phyloP scores from a whole-genome alignment of 2,888 invertebrate genomes.

The Tiliacea citrago region DNA sequence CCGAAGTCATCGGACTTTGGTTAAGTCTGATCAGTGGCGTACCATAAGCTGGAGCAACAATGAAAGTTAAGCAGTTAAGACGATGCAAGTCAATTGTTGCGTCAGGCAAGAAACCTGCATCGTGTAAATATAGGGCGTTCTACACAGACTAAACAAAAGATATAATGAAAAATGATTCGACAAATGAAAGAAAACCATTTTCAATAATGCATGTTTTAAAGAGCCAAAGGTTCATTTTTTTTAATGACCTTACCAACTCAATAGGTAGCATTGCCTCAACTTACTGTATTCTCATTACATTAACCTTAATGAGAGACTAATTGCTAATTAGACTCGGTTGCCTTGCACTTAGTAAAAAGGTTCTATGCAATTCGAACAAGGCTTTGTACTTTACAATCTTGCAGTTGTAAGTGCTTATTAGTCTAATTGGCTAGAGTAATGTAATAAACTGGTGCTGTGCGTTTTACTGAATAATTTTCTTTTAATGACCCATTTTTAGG shows the following conservation, averaged over 20 bases:
- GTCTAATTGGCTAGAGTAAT: constrained; percentile 1
- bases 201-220: not conserved
- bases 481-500: not conserved
- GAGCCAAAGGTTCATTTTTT: not conserved
- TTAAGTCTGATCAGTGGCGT: not conserved
- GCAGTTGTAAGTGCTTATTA: constrained; percentile 12
- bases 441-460: not conserved
- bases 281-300: not conserved
- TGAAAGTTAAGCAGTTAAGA: not conserved
- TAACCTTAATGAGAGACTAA: constrained; percentile 19
- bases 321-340: constrained; percentile 16
- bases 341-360: not conserved
- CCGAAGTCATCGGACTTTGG: not conserved
- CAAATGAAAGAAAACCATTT: not conserved
- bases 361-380: constrained; percentile 7
- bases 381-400: constrained; percentile 11
- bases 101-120: no score
- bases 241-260: not conserved
- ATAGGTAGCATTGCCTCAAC: not conserved
- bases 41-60: not conserved
- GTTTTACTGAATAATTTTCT: not conserved
- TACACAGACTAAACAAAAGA: not conserved
- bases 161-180: not conserved
- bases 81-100: not conserved
- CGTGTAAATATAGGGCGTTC: not conserved